A percentile compares a stretch with the other conserved stretches of the same genome.
Evolutionary conservation across 2,888 invertebrate genomes (phyloP).

Genomic region (Caenorhabditis afra): DNA sequence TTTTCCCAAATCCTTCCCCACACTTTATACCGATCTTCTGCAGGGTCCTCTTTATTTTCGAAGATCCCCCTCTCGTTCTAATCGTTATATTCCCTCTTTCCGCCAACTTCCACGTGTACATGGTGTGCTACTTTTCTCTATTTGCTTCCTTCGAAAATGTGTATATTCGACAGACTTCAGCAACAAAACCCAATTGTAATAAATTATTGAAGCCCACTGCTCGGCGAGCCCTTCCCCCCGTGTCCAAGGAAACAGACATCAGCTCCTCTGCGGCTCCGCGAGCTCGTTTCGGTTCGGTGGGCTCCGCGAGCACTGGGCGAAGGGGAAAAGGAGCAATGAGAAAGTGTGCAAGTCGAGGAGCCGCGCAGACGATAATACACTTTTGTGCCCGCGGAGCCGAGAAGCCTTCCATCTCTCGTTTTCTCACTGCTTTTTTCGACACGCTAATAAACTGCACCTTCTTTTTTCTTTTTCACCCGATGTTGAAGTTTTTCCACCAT

Average conservation of each 20-base stretch:
- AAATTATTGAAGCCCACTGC: slow-evolving; percentile 33
- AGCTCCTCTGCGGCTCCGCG: not conserved
- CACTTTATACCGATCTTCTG: slow-evolving; percentile 50
- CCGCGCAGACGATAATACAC: slow-evolving; percentile 40
- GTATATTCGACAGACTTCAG: not conserved
- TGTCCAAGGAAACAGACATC: not conserved
- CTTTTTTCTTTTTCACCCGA: not conserved
- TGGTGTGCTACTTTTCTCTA: slow-evolving; percentile 46
- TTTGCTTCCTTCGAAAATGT: not conserved
- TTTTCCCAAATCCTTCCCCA: not conserved
- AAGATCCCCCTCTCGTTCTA: not conserved
- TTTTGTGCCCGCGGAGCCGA: slow-evolving; percentile 24
- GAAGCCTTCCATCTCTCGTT: slow-evolving; percentile 8
- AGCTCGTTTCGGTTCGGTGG: not conserved
- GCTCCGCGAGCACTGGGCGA: slow-evolving; percentile 15
- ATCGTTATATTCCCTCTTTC: slow-evolving; percentile 1
- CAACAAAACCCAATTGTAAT: slow-evolving; percentile 30
- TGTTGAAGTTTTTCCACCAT: not conserved
- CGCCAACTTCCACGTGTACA: slow-evolving; percentile 55
- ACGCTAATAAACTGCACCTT: slow-evolving; percentile 5
- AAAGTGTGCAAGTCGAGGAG: slow-evolving; percentile 23
- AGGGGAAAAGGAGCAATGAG: slow-evolving; percentile 16
- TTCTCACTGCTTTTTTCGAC: not conserved
- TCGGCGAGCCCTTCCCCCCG: no score
- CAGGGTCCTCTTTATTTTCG: slow-evolving; percentile 35